Percentiles rank a stretch among this genome's conserved stretches.
Evolutionary conservation across 2,797 vertebrate genomes (phyloP).

Genomic region (Aphelocoma californica): DNA sequence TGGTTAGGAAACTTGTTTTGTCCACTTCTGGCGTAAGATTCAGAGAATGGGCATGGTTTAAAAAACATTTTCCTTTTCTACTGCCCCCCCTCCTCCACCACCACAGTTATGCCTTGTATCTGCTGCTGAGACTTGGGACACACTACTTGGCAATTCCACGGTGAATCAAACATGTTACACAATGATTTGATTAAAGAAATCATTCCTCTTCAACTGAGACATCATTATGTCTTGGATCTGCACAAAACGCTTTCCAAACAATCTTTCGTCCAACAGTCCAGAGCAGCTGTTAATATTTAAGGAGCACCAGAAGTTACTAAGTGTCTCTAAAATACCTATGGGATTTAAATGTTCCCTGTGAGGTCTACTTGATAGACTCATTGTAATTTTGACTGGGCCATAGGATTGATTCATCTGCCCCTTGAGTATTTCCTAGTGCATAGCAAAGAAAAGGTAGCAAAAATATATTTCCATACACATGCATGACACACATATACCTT

Average conservation of each 20-base stretch:
- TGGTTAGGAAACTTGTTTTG: neutral
- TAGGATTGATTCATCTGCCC: neutral
- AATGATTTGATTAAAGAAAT: constrained; percentile 28
- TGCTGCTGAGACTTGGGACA: neutral
- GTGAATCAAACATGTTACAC: constrained; percentile 23
- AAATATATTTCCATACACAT: neutral
- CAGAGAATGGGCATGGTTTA: neutral
- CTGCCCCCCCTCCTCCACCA: rapidly evolving
- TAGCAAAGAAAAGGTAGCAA: neutral
- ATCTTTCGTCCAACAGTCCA: neutral
- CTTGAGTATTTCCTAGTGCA: neutral
- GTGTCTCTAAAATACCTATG: constrained; percentile 20
- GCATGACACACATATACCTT: neutral
- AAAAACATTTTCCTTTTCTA: neutral
- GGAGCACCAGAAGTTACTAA: constrained; percentile 33
- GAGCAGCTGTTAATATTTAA: constrained; percentile 51
- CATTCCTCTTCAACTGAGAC: constrained; percentile 17
- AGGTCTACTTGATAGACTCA: neutral
- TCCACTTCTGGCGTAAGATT: neutral
- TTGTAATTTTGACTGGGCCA: neutral
- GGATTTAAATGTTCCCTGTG: constrained; percentile 25
- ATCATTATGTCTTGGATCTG: neutral
- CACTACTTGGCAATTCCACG: neutral
- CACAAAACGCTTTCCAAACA: neutral
- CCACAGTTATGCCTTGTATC: neutral